A percentile compares a stretch with the other conserved stretches of the same genome.
phyloP scores from a whole-genome alignment of 2,797 vertebrate genomes.

The Labeo calbasu region DNA sequence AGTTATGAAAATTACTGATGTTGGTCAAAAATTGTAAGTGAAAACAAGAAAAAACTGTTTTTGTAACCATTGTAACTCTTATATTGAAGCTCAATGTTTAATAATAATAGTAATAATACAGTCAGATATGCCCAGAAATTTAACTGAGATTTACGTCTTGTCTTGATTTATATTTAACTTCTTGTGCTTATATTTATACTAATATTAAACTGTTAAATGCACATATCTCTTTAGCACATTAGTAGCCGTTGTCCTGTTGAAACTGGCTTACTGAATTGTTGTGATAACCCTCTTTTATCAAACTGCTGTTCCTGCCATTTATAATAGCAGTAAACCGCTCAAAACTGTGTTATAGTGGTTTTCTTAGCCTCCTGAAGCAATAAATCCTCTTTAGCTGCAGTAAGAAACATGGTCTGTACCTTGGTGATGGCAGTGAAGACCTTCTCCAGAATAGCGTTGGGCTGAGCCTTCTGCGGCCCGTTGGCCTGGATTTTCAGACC shows the following conservation, averaged over 20 bases:
- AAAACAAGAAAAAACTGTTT: too few species aligned
- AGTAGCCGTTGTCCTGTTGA: background rate
- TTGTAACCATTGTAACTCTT: background rate
- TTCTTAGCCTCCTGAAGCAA: background rate
- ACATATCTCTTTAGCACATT: too few species aligned
- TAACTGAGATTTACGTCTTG: background rate
- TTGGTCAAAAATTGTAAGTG: too few species aligned
- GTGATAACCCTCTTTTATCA: background rate
- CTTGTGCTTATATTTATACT: background rate
- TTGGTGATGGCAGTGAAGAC: slow-evolving; percentile 99
- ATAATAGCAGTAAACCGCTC: background rate
- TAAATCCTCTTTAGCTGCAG: background rate
- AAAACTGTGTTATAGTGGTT: background rate
- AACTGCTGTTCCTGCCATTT: background rate
- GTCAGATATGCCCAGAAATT: background rate
- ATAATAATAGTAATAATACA: background rate
- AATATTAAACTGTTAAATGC: background rate
- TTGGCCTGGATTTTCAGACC: slow-evolving; percentile 95
- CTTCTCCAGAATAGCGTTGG: slow-evolving; percentile 97
- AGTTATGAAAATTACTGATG: background rate
- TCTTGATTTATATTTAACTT: background rate
- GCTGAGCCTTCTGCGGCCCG: slow-evolving; percentile 93
- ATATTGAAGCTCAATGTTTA: background rate
- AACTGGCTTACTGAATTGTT: background rate
- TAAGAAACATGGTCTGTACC: slow-evolving; percentile 73